Base-by-base conservation (phyloP, 1,140 invertebrate genomes). In the Bombus difficillimus region DNA sequence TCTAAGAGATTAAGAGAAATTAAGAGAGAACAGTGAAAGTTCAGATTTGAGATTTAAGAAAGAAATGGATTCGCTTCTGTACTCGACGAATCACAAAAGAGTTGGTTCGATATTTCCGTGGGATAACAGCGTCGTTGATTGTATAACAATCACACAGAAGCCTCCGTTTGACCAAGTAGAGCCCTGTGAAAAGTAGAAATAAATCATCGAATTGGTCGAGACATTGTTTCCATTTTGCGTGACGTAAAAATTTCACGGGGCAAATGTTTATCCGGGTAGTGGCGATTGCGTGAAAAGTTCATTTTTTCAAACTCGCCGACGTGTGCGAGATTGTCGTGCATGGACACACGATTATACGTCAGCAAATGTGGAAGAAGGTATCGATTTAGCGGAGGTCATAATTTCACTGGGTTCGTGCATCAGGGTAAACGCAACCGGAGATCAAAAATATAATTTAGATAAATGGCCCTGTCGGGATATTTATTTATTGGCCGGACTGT, bases 371-470 rank as follows among this genome's bases (percentile, higher is more conserved):
- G 2, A 39, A 76, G 28, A 10, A 41, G 3, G 1, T 15, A 43
- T 79, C 66, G 64, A 79, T 84, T 84, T 18, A 5, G 15, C 37
- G 64, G 10, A 10, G 47, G 15, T 34, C 5, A 59, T 43, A 71
- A 62, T 79, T 84, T 59, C 43, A 6, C 5, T 0, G 28, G 9
- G n/a, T 2, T 39, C 4, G 18, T 32, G 39, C 39, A 22, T 34
- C 15, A 3, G 6, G 9, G 25, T 32, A 39, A 75, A 53, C 34
- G 73, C n/a, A 43, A n/a, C 34, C 0, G 47, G 39, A 37, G 4
- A 39, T 53, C 34, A 57, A 57, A 57, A 68, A 57, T 68, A 85
- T 81, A 81, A 74, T 73, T 74, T 57, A 81, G 69, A 85, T 34
- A n/a, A 47, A 73, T n/a, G 34, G 34, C 6, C 32, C n/a, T 32